These are phyloP conservation scores for Netelia virgata DNA, from an alignment of 2,888 invertebrate genomes.

Conservation along the genomic window DNA sequence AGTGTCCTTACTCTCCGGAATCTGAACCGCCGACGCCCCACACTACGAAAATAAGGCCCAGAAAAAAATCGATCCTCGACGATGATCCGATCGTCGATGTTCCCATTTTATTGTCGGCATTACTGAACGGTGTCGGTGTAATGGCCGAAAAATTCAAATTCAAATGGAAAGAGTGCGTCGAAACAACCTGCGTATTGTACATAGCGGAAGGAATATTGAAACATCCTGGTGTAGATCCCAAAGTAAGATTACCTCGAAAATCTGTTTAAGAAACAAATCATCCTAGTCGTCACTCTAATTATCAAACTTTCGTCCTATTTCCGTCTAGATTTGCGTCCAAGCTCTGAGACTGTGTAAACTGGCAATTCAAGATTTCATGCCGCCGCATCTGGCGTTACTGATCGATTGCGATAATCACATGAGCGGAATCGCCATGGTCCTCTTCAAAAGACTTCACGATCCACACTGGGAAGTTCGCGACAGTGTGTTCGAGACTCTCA, in stretches of 20 bases:
- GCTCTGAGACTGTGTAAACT: slow-evolving; percentile 90
- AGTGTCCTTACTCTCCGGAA: slow-evolving; percentile 36
- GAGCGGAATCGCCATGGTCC: slow-evolving; percentile 88
- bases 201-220: slow-evolving; percentile 86
- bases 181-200: slow-evolving; percentile 89
- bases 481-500: slow-evolving; percentile 90
- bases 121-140: slow-evolving; percentile 88
- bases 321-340: slow-evolving; percentile 88
- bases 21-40: slow-evolving; percentile 22
- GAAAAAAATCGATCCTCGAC: slow-evolving; percentile 76
- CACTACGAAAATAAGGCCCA: slow-evolving; percentile 71
- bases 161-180: slow-evolving; percentile 92
- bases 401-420: slow-evolving; percentile 88
- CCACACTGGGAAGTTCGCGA: slow-evolving; percentile 93
- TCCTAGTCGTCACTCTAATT: neutral
- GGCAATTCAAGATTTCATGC: slow-evolving; percentile 91
- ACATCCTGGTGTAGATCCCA: slow-evolving; percentile 85
- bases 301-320: neutral
- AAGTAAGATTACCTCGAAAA: slow-evolving; percentile 81
- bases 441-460: slow-evolving; percentile 90
- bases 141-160: slow-evolving; percentile 90
- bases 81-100: slow-evolving; percentile 84
- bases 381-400: slow-evolving; percentile 91
- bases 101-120: slow-evolving; percentile 87
- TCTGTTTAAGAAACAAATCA: neutral